Conservation (phyloP, 2,888 invertebrate species). For the Drosophila planitibia region DNA sequence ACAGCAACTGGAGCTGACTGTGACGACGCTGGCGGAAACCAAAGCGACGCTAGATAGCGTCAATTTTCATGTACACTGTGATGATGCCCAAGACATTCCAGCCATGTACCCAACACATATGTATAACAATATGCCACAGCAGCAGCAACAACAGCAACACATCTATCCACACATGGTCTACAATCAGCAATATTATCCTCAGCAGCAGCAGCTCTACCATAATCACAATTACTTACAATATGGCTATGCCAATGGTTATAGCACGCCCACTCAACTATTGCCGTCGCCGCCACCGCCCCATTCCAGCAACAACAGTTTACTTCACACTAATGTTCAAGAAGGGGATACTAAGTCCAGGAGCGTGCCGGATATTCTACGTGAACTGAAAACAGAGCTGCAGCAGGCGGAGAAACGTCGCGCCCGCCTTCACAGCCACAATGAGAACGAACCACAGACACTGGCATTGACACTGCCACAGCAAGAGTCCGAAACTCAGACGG, state of each 20-base stretch:
- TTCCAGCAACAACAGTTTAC: constrained; percentile 17
- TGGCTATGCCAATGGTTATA: constrained; percentile 58
- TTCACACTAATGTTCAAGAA: constrained; percentile 36
- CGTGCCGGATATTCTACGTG: constrained; percentile 91
- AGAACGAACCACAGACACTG: constrained; percentile 55
- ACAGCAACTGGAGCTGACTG: constrained; percentile 52
- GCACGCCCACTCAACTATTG: constrained; percentile 51
- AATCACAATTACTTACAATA: constrained; percentile 85
- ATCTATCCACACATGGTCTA: constrained; percentile 59
- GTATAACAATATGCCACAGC: constrained; percentile 50
- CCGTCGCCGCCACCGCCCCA: constrained; percentile 4
- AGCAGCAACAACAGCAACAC: constrained; percentile 53
- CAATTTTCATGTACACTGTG: constrained; percentile 72
- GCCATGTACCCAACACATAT: constrained; percentile 43
- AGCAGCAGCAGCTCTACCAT: constrained; percentile 49
- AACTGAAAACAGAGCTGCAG: constrained; percentile 89
- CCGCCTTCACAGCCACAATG: constrained; percentile 87
- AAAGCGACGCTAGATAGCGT: constrained; percentile 73
- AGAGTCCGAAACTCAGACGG: constrained; percentile 1
- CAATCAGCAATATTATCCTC: constrained; percentile 59
- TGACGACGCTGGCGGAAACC: constrained; percentile 68
- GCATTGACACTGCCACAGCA: constrained; percentile 32
- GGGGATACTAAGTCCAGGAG: constrained; percentile 86
- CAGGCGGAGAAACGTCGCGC: constrained; percentile 86
- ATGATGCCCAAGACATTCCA: constrained; percentile 78